Evolutionary conservation across 2,113 vertebrate species (phyloP).

Genomic region (Synodontis membranacea): DNA sequence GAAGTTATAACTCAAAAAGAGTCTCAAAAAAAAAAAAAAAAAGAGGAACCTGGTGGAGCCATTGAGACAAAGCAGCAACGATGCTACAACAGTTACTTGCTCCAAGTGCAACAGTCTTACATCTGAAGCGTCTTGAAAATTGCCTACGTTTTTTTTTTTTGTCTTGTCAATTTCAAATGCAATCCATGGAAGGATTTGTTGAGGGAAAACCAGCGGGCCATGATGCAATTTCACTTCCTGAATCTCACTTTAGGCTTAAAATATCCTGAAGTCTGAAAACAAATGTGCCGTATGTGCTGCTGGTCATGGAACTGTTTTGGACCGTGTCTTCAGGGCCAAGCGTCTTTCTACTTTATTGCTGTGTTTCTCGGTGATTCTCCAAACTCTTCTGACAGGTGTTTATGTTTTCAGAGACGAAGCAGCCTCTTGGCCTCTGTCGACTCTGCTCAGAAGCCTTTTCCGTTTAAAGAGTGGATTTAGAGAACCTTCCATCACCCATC

Average conservation of each 20-base stretch:
- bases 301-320: background rate
- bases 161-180: background rate
- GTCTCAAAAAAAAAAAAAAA: background rate
- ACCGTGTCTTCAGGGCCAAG: background rate
- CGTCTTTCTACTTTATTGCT: slow-evolving; percentile 8
- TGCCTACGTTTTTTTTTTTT: background rate
- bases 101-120: background rate
- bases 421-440: slow-evolving; percentile 1
- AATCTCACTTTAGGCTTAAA: background rate
- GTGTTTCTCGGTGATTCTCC: background rate
- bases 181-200: background rate
- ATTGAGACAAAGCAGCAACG: background rate
- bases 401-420: slow-evolving; percentile 25
- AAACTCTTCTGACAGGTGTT: slow-evolving; percentile 31
- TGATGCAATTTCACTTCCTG: background rate
- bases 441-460: slow-evolving; percentile 17
- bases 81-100: background rate
- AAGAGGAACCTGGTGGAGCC: background rate
- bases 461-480: slow-evolving; percentile 16
- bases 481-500: slow-evolving; percentile 11
- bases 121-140: background rate
- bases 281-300: background rate
- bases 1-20: background rate
- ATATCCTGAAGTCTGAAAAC: background rate
- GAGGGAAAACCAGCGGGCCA: background rate